These are phyloP conservation scores for Perodicticus potto DNA, from an alignment of 2,797 vertebrate genomes.

Conservation along the genomic window DNA sequence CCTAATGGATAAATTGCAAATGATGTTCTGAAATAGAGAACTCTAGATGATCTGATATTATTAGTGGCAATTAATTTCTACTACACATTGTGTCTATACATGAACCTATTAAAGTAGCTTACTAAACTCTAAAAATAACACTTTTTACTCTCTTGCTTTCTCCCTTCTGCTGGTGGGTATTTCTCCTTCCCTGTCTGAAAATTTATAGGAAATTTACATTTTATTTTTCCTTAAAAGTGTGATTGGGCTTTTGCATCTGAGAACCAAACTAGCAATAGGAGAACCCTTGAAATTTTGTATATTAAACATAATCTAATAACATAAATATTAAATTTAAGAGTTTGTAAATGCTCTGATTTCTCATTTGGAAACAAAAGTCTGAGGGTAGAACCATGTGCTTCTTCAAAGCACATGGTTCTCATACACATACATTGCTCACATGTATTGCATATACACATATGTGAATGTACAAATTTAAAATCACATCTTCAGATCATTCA, in stretches of 20 bases:
- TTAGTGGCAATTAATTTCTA: neutral
- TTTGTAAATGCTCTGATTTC: neutral
- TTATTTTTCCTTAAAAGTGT: neutral
- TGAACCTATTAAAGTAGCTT: neutral
- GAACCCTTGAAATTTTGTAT: neutral
- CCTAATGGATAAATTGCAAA: neutral
- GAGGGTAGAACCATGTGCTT: neutral
- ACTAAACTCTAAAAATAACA: neutral
- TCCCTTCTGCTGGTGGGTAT: neutral
- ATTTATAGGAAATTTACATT: neutral
- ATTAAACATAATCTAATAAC: neutral
- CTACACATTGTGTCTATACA: too few relatives aligned
- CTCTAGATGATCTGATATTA: neutral
- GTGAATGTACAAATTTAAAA: neutral
- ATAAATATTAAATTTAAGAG: neutral
- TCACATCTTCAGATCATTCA: neutral
- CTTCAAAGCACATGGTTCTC: neutral
- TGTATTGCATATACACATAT: neutral
- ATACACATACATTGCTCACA: neutral
- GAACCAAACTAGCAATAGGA: neutral
- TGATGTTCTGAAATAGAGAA: neutral
- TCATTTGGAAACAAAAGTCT: neutral
- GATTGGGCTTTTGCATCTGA: neutral
- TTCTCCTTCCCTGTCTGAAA: neutral
- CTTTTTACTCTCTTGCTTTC: neutral